Base-by-base conservation (phyloP, 2,797 vertebrate species). In the Eleutherodactylus coqui region DNA sequence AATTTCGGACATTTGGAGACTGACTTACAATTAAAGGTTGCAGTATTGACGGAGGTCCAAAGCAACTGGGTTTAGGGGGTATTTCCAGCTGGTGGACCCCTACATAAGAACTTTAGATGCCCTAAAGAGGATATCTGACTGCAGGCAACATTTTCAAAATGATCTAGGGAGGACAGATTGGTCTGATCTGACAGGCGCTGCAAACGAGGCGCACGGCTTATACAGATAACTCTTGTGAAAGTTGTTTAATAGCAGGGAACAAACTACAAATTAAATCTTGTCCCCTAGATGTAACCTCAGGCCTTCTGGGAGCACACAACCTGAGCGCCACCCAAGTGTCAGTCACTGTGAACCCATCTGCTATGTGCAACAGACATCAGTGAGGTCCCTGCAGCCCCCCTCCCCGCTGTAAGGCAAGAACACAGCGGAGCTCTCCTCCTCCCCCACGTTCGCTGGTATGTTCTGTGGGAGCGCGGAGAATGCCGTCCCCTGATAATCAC, bases 401-500 rank as follows among this genome's bases (percentile, higher is more conserved):
- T 58, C 60, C 27, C 16, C 1, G 60, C 60, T 38, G 34, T 69
- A 69, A 69, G 27, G 58, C 32, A 34, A 11, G 8, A 13, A 2
- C 51, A 29, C 21, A 72, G 38, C 58, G 4, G 9, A 29, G 27
- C 60, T 8, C 3, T 43, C 60, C 60, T 80, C 81, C 69, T 55
- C 81, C 69, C 36, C 51, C 36, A 72, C 49, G 41, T 29, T 41
- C 49, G 21, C 49, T 82, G 80, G 29, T 49, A 69, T 69, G 45
- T 69, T 16, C 29, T 36, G 60, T 51, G 79, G 79, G 55, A 53
- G 49, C 1, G 24, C 11, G 24, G 34, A 38, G 67, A 58, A 62
- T 49, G 43, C 78, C 34, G 41, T 82, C 67, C 80, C 49, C 69
- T 75, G 81, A 83, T 69, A 83, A 73, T 83, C 69, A 83, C 69